Base-by-base conservation (phyloP, 2,888 invertebrate species). In the Erebia aethiops region DNA sequence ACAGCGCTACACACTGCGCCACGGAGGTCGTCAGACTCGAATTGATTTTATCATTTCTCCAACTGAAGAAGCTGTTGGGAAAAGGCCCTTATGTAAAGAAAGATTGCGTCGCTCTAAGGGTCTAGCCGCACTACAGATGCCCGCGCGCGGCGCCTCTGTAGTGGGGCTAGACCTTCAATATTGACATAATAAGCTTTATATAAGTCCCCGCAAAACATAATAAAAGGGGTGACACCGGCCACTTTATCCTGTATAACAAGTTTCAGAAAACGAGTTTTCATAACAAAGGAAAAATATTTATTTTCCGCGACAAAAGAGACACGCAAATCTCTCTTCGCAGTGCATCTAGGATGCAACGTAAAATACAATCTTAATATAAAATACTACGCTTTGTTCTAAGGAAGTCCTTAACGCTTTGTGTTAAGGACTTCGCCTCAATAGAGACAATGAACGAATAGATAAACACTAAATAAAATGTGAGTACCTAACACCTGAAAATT, bases 221-320 rank as follows among this genome's bases (percentile, higher is more conserved):
- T 35, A 64, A 64, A 54, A 52, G 35, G 26, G 64, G 41, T 35
- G 54, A 52, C 54, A 64, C 26, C 64, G 54, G 54, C 64, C 64
- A 64, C 64, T 64, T 54, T 64, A 64, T 41, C 41, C 11, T 16
- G 62, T 64, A n/a, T n/a, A 64, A 64, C 54, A 52, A 64, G 54
- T 16, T 35, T 64, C 41, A 16, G 54, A 41, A 54, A 64, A 64
- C 54, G 54, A 64, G 64, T 64, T 64, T 64, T 64, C 64, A 64
- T 64, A 64, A 64, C 52, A 64, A 64, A 41, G 64, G 52, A 64
- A 41, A 64, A 64, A 64, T 64, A 64, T 62, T 62, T 64, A 64
- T 64, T 54, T 64, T 64, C 35, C 64, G 41, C 64, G 16, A 52
- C 35, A 64, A 64, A 64, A 64, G 64, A 64, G 35, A 4, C 41